Evolutionary conservation across 2,113 vertebrate genomes (phyloP).

Genomic region (Perca flavescens): DNA sequence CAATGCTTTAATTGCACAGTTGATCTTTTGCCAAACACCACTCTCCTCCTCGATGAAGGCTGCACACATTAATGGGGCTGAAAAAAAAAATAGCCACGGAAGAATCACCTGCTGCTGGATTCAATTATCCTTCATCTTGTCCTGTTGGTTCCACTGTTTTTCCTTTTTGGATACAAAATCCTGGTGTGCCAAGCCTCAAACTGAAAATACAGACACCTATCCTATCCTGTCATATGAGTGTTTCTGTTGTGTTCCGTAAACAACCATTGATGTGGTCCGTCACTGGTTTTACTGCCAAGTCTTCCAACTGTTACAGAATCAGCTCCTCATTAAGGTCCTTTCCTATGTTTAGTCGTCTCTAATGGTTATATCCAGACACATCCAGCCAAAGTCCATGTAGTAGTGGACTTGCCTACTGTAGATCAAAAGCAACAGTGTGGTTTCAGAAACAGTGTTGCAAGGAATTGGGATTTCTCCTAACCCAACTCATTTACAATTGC

Average conservation of each 20-base stretch:
- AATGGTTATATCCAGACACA: not conserved
- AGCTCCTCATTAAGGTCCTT: not conserved
- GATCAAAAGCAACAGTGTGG: too few relatives aligned
- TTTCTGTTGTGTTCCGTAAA: not conserved
- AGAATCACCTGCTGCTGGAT: not conserved
- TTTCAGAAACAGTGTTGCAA: too few relatives aligned
- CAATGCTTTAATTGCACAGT: constrained; percentile 42
- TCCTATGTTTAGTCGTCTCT: not conserved
- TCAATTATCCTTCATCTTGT: not conserved
- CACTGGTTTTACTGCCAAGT: not conserved
- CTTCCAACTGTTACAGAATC: not conserved
- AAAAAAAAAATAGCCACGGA: not conserved
- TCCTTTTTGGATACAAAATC: not conserved
- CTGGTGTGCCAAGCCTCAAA: too few relatives aligned
- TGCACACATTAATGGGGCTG: constrained; percentile 17
- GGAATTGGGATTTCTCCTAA: not conserved
- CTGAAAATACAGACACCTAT: not conserved
- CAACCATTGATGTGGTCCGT: not conserved
- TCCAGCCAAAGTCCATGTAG: too few relatives aligned
- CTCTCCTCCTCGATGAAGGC: not conserved
- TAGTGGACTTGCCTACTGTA: not conserved
- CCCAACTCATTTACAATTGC: not conserved
- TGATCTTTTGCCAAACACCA: constrained; percentile 43
- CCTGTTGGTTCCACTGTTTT: not conserved
- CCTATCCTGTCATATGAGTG: not conserved